Evolutionary conservation across 2,888 invertebrate genomes (phyloP).

Genomic region (Euphydryas editha): DNA sequence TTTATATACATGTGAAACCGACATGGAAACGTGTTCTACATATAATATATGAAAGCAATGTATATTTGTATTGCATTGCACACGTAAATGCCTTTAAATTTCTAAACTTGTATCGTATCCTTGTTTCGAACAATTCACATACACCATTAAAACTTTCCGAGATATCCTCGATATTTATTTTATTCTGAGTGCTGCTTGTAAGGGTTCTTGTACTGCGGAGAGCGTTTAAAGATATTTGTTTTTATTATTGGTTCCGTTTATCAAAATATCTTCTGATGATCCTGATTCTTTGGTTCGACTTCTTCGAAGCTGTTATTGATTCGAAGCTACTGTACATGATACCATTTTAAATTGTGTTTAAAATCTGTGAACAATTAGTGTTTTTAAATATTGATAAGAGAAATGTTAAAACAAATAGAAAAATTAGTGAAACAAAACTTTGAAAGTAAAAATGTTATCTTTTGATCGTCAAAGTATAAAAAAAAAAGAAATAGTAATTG

Average conservation of each 20-base stretch:
- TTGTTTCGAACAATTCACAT: neutral
- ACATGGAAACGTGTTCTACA: conserved; percentile 5
- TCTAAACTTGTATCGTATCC: neutral
- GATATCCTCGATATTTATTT: neutral
- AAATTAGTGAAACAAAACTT: too few relatives aligned
- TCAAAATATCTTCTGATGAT: neutral
- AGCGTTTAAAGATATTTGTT: neutral
- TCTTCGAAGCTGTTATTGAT: too few relatives aligned
- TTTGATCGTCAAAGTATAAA: too few relatives aligned
- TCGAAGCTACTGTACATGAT: too few relatives aligned
- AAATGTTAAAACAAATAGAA: too few relatives aligned
- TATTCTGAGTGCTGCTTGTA: neutral
- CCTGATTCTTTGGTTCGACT: neutral
- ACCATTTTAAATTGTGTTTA: too few relatives aligned
- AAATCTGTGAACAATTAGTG: too few relatives aligned
- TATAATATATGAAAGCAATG: neutral
- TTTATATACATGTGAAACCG: conserved; percentile 6
- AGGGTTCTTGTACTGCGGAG: neutral
- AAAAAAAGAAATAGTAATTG: too few relatives aligned
- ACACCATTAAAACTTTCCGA: conserved; percentile 6
- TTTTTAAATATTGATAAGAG: too few relatives aligned
- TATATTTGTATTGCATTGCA: neutral
- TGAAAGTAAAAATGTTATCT: too few relatives aligned
- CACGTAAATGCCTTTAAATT: conserved; percentile 1
- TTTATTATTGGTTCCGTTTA: neutral